Evolutionary conservation across 1,140 invertebrate genomes (phyloP).

Genomic region (Scaptodrosophila lebanonensis): DNA sequence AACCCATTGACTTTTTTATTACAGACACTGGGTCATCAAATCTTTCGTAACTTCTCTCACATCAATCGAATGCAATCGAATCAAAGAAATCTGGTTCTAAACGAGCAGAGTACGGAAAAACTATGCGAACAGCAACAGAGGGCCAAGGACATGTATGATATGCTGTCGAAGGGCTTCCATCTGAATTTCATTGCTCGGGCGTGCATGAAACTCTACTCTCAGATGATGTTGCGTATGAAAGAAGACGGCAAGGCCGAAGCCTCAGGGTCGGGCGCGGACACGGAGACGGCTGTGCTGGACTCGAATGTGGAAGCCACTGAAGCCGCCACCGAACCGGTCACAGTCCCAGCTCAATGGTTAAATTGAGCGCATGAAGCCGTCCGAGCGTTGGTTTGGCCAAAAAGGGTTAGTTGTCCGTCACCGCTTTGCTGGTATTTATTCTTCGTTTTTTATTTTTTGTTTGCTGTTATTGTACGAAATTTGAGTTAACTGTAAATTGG

Average conservation of each 20-base stretch:
- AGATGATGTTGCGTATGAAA: background rate
- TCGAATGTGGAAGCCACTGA: slow-evolving; percentile 14
- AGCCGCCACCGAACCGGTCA: too few relatives aligned
- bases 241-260: too few relatives aligned
- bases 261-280: too few relatives aligned
- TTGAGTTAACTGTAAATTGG: slow-evolving; percentile 59
- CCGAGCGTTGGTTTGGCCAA: background rate
- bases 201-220: slow-evolving; percentile 10
- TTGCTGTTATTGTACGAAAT: slow-evolving; percentile 17
- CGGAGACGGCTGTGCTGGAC: background rate
- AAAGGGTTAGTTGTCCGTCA: background rate
- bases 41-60: slow-evolving; percentile 17
- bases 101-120: background rate
- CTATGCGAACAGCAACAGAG: slow-evolving; percentile 25
- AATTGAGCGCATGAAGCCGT: slow-evolving; percentile 43
- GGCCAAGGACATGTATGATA: slow-evolving; percentile 8
- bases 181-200: background rate
- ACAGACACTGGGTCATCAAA: slow-evolving; percentile 27
- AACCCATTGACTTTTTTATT: background rate
- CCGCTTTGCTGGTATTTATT: background rate
- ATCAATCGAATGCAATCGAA: background rate
- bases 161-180: background rate
- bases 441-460: slow-evolving; percentile 14
- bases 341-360: slow-evolving; percentile 37
- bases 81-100: background rate